Base-by-base conservation (phyloP, 1,140 invertebrate genomes). In the Antheraea pernyi region DNA sequence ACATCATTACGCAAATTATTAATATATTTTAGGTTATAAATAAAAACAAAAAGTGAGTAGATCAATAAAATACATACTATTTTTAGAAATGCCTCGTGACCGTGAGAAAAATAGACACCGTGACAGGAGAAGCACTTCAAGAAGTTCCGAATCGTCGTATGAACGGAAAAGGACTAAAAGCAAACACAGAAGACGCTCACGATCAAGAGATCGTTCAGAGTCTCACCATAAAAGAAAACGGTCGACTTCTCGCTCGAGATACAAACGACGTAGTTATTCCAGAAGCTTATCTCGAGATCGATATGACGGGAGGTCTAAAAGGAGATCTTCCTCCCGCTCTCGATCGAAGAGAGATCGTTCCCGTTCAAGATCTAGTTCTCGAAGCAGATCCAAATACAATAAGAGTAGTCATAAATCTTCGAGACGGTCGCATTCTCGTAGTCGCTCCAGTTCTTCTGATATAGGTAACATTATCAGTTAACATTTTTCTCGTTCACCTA, bases 81-180 rank as follows among this genome's bases (percentile, higher is more conserved):
- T n/a, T 53, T 16, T 53, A 16, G 16, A 64, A 42, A 88, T 88
- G 89, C 89, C 89, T 63, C 85, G 88, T 60, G 88, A 91, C 62
- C 85, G 88, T 60, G 88, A 91, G 69, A 91, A 83, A 78, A 85
- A 77, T 71, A 79, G 80, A 53, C 83, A 89, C 67, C 80, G 89
- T 8, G 88, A 91, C n/a, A 81, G 80, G 62, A 81, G 85, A 59
- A 91, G 88, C 72, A 82, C 84, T 0, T 91, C 89, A 0, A 85
- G 76, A 58, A 91, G 85, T 72, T 91, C 88, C 7, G 86, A 87
- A 59, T 88, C 87, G 7, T 92, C 89, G 4, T 84, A 91, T 63
- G 89, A 92, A 62, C 72, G 83, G 36, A 92, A 86, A 70, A 91
- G 86, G 71, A 80, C 78, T n/a, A 89, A 86, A 74, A 87, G 79